Evolutionary conservation across 2,113 vertebrate genomes (phyloP).

Genomic region (Gallinago media): DNA sequence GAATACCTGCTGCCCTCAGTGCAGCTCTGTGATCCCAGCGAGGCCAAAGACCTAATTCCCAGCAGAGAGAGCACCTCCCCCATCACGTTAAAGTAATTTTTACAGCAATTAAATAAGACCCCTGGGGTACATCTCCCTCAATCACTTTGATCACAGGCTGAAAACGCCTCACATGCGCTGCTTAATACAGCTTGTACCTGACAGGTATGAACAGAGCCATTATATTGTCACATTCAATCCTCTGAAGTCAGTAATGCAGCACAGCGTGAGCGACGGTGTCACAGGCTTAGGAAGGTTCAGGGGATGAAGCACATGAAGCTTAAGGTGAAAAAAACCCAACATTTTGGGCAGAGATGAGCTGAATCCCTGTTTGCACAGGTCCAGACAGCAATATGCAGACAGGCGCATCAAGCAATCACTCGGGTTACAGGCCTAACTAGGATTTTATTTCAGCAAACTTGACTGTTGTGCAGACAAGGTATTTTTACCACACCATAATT

Average conservation of each 20-base stretch:
- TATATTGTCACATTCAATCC: not conserved
- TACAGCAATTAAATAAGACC: slow-evolving; percentile 7
- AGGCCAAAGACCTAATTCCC: not conserved
- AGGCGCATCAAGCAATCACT: not conserved
- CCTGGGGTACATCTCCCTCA: not conserved
- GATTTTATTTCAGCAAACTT: not conserved
- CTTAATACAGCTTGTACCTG: not conserved
- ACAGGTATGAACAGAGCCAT: slow-evolving; percentile 1
- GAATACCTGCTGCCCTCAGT: too few relatives aligned
- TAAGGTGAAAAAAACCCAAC: not conserved
- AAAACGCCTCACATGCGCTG: not conserved
- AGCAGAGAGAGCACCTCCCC: not conserved
- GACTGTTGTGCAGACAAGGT: not conserved
- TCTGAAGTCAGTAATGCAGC: not conserved
- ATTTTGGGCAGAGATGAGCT: not conserved
- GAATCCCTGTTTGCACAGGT: not conserved
- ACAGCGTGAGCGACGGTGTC: not conserved
- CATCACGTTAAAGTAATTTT: not conserved
- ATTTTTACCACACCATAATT: not conserved
- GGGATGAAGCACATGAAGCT: not conserved
- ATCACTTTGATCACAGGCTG: not conserved
- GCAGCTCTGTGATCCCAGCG: not conserved
- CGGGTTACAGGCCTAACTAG: not conserved
- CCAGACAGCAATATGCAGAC: not conserved
- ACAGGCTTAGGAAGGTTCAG: not conserved